Conservation (phyloP, 2,797 vertebrate species). For the Hydrolagus colliei region DNA sequence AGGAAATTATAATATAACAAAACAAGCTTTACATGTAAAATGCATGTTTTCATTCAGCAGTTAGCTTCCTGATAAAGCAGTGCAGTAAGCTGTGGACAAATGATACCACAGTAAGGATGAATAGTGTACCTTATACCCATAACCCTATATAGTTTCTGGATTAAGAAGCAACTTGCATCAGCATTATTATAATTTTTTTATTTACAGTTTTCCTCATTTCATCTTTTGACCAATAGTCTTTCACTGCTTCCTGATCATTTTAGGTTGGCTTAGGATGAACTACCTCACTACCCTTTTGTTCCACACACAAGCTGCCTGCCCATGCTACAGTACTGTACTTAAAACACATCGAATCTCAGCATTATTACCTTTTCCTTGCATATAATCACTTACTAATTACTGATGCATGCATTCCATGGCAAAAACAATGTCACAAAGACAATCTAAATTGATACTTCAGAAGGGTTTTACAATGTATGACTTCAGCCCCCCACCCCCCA, state of each 20-base stretch:
- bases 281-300: not conserved
- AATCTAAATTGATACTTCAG: not conserved
- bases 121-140: no score
- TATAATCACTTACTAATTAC: not conserved
- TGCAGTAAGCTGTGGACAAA: no score
- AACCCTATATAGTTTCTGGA: no score
- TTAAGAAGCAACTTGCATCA: no score
- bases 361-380: not conserved
- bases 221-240: not conserved
- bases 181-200: slow-evolving; percentile 9
- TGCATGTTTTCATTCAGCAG: not conserved
- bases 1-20: slow-evolving; percentile 1
- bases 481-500: no score
- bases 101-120: no score
- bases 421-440: not conserved
- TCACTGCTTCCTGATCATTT: not conserved
- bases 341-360: not conserved
- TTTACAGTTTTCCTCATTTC: not conserved
- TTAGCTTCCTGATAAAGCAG: no score
- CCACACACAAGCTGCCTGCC: no score
- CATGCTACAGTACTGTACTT: not conserved
- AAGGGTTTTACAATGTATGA: not conserved
- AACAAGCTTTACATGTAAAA: slow-evolving; percentile 11
- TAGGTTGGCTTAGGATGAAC: not conserved
- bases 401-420: not conserved